Evolutionary conservation across 2,113 vertebrate genomes (phyloP), one percentile per base, ranked within the genome.

Genomic region (Oryzias javanicus): DNA sequence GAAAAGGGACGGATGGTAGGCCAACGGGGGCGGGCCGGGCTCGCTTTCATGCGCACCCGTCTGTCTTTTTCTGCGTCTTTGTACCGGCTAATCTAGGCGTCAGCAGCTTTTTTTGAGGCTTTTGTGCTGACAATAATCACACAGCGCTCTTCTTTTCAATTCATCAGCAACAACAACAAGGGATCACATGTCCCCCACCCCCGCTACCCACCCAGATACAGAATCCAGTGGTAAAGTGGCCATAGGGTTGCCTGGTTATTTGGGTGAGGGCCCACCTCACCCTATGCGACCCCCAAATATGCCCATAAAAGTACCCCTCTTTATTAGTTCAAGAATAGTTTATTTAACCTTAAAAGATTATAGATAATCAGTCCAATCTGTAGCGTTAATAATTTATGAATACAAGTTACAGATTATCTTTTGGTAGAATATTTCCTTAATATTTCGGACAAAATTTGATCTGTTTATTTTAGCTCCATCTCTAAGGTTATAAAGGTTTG

Each of bases 31-130:
- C 83, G 84, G 64, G 65, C 71, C 10, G 75, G 79, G 72, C 72
- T 49, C 1, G 70, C 74, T 69, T 83, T 45, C 67, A 60, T 74
- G 70, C 60, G 53, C 67, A 50, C 52, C 61, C 42, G 65, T 64
- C 27, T 56, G 74, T 77, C 19, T 67, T 67, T 81, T 60, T 62
- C 72, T 56, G 68, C 47, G 56, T 87, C 90, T 93, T 92, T 92
- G 89, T 91, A 88, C 91, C 71, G 80, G 89, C 92, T 92, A 92
- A 92, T 93, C 94, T 94, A 91, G 84, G 94, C 92, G 94, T 96
- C 94, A 97, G 94, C 95, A 96, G 93, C 92, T 95, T 95, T 90
- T 93, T 90, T 93, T 94, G 93, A 94, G 95, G 93, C 94, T 93
- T 94, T 94, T 95, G 93, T 94, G 94, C 94, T 95, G 94, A 96